phyloP scores from a whole-genome alignment of 2,797 vertebrate species.

The Glyptemys insculpta region DNA sequence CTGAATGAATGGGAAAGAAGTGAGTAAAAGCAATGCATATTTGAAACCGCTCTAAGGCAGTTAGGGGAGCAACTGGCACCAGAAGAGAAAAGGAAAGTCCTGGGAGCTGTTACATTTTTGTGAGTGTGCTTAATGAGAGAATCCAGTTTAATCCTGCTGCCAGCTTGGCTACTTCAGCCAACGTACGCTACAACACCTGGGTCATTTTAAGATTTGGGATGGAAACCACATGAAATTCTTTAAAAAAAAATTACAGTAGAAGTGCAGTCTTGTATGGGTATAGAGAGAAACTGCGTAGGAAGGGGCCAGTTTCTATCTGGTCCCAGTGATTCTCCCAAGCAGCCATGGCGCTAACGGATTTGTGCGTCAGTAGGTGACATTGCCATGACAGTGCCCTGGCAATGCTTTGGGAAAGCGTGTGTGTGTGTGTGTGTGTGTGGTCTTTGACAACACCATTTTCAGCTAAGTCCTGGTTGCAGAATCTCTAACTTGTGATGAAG shows the following conservation, averaged over 20 bases:
- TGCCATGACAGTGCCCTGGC: neutral
- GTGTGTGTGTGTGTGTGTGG: rapidly evolving
- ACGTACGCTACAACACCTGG: neutral
- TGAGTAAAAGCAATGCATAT: neutral
- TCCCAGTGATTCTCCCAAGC: neutral
- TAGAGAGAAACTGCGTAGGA: neutral
- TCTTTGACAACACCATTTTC: neutral
- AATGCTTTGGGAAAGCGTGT: neutral
- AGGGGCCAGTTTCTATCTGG: neutral
- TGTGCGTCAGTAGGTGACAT: neutral
- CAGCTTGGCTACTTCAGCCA: neutral
- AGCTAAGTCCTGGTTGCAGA: neutral
- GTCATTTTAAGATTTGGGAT: neutral
- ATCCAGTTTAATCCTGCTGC: neutral
- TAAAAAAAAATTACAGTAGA: neutral
- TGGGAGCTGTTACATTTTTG: neutral
- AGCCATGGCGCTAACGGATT: neutral
- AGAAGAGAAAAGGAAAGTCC: neutral
- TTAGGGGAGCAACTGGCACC: neutral
- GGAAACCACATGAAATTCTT: neutral
- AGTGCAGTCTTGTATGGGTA: neutral
- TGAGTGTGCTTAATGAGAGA: neutral
- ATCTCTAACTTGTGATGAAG: neutral
- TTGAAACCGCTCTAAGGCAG: neutral
- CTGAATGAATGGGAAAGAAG: neutral